A percentile compares a stretch with the other conserved stretches of the same genome.
Evolutionary conservation across 2,888 invertebrate genomes (phyloP).

Genomic region (Cheiracanthium punctorium): DNA sequence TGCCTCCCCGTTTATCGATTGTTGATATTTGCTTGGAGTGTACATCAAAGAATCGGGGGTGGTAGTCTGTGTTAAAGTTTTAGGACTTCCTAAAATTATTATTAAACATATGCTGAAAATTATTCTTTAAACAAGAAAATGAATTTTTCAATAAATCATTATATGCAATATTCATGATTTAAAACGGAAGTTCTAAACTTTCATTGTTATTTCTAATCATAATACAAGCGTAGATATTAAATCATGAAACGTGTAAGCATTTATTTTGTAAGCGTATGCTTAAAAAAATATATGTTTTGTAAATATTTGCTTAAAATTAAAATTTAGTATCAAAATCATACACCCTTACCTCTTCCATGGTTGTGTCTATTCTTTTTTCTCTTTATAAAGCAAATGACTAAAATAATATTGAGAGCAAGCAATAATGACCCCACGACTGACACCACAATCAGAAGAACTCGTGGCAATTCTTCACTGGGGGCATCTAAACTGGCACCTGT

Average conservation of each 20-base stretch:
- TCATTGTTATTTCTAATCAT: too few relatives aligned
- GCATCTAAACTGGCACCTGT: conserved; percentile 59
- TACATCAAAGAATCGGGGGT: conserved; percentile 82
- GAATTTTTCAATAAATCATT: too few relatives aligned
- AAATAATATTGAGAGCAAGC: conserved; percentile 88
- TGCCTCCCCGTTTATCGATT: conserved; percentile 94
- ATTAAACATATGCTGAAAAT: too few relatives aligned
- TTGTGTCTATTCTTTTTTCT: conserved; percentile 78
- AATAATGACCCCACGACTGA: conserved; percentile 89
- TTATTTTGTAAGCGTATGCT: too few relatives aligned
- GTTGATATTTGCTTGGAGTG: conserved; percentile 94
- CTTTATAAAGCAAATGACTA: conserved; percentile 91
- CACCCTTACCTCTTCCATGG: conserved; percentile 16
- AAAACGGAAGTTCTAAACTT: too few relatives aligned
- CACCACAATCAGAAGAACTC: conserved; percentile 88
- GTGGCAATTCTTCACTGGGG: conserved; percentile 80
- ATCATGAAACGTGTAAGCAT: too few relatives aligned
- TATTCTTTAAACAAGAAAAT: too few relatives aligned
- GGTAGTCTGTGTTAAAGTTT: conserved; percentile 46
- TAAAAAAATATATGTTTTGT: not conserved
- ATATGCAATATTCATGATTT: too few relatives aligned
- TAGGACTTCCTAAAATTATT: conserved; percentile 43
- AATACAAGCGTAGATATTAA: too few relatives aligned
- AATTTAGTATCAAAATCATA: too few relatives aligned
- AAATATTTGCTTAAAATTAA: not conserved